Percentiles rank a stretch among this genome's conserved stretches.
These are phyloP conservation scores for Brachycybe producta DNA, from an alignment of 2,888 invertebrate species.

Conservation along the genomic window DNA sequence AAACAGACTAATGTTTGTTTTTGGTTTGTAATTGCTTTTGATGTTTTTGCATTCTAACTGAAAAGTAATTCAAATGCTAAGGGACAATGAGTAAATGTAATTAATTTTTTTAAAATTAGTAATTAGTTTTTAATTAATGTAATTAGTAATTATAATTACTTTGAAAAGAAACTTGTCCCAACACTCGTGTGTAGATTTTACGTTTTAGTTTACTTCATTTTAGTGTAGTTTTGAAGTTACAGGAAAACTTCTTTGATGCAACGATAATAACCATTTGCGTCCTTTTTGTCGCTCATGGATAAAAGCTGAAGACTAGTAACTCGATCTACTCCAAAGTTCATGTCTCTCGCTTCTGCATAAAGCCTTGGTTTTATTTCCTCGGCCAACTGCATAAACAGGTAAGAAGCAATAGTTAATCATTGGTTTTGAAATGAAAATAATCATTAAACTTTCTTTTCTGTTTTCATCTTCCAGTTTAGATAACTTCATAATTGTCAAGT, in stretches of 20 bases:
- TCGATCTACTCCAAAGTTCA: not conserved
- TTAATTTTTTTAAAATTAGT: too few species aligned
- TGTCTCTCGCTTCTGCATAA: not conserved
- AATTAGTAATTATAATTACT: too few species aligned
- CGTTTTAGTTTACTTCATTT: too few species aligned
- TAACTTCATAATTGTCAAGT: not conserved
- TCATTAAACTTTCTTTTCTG: not conserved
- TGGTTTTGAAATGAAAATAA: not conserved
- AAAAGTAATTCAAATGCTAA: too few species aligned
- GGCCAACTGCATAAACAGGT: not conserved
- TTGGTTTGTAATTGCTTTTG: too few species aligned
- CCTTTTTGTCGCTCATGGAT: conserved; percentile 2
- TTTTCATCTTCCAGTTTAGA: not conserved
- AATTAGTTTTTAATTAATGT: too few species aligned
- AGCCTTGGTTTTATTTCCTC: not conserved
- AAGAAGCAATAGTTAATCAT: not conserved
- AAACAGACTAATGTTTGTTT: too few species aligned
- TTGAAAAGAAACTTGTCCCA: too few species aligned
- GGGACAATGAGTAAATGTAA: too few species aligned
- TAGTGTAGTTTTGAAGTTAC: too few species aligned
- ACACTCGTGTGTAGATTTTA: too few species aligned
- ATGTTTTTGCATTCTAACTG: too few species aligned
- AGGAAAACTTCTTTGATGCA: not conserved
- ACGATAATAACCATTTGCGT: conserved; percentile 4
- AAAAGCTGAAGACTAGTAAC: not conserved